Conservation (phyloP, 2,888 invertebrate genomes). For the Drosophila heteroneura region DNA sequence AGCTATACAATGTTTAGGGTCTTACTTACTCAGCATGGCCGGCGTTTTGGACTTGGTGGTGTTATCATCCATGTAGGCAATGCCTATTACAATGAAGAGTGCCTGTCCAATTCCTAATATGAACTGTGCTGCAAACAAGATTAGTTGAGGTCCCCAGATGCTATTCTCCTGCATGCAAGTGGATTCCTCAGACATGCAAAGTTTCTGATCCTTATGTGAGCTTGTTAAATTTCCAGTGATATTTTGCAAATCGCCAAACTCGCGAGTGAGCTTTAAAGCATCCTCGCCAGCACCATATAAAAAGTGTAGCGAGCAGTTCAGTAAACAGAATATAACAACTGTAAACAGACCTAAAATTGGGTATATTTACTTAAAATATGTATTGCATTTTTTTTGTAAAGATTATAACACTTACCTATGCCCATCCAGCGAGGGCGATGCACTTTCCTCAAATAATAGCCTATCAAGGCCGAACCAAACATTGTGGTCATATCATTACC, state of each 20-base stretch:
- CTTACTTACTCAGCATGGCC: conserved; percentile 87
- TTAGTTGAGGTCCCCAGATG: conserved; percentile 86
- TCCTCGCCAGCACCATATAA: conserved; percentile 89
- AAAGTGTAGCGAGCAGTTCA: conserved; percentile 89
- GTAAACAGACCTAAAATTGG: conserved; percentile 85
- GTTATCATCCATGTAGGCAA: conserved; percentile 91
- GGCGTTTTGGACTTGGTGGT: conserved; percentile 89
- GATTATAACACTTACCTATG: conserved; percentile 78
- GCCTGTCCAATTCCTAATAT: conserved; percentile 89
- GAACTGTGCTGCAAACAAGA: conserved; percentile 89
- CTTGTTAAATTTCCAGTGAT: conserved; percentile 76
- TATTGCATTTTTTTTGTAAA: background rate
- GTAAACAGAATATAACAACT: conserved; percentile 88
- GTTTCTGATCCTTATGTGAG: conserved; percentile 29
- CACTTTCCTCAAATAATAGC: conserved; percentile 89
- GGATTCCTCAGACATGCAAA: conserved; percentile 41
- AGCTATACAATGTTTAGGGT: background rate
- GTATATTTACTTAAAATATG: background rate
- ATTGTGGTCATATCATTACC: conserved; percentile 91
- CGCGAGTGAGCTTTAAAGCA: conserved; percentile 87
- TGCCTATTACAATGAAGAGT: conserved; percentile 88
- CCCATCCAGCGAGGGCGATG: conserved; percentile 91
- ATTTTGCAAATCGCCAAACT: conserved; percentile 86
- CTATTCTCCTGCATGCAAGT: conserved; percentile 51
- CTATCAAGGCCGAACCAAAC: conserved; percentile 88